Percentiles rank a stretch among this genome's conserved stretches.
These are phyloP conservation scores for Copidosoma floridanum DNA, from an alignment of 1,140 invertebrate genomes.

Conservation along the genomic window DNA sequence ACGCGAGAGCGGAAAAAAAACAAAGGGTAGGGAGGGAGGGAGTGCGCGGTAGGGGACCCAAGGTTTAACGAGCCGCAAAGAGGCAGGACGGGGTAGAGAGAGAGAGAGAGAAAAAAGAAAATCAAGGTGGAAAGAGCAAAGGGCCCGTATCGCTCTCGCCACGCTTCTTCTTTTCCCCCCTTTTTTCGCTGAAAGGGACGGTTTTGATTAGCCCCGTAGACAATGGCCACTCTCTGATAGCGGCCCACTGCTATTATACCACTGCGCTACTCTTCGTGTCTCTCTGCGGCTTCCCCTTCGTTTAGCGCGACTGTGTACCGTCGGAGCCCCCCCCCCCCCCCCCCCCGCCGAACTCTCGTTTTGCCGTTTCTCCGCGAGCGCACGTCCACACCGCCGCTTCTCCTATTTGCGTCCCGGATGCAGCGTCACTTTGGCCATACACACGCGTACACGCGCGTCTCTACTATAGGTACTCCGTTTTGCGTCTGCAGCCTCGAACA, in stretches of 20 bases:
- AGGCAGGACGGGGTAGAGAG: not conserved
- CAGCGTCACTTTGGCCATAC: constrained; percentile 54
- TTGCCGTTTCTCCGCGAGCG: constrained; percentile 29
- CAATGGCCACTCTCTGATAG: constrained; percentile 54
- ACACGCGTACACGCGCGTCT: too few species aligned
- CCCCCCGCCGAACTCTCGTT: constrained; percentile 19
- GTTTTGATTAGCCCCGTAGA: constrained; percentile 58
- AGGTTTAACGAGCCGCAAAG: constrained; percentile 10
- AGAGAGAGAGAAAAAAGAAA: not conserved
- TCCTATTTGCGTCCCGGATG: constrained; percentile 37
- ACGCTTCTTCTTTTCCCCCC: constrained; percentile 21
- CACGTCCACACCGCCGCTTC: constrained; percentile 24
- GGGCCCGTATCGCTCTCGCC: constrained; percentile 12
- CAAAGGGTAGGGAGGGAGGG: too few species aligned
- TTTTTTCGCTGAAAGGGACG: constrained; percentile 52
- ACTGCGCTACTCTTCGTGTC: constrained; percentile 25
- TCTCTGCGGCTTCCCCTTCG: constrained; percentile 11
- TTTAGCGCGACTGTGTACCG: too few species aligned
- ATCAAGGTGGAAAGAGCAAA: not conserved
- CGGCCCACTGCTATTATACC: constrained; percentile 34
- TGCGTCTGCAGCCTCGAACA: constrained; percentile 55
- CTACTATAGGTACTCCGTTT: too few species aligned
- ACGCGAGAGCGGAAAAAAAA: too few species aligned
- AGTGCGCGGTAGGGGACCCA: not conserved
- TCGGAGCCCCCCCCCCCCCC: constrained; percentile 19